A percentile compares a stretch with the other conserved stretches of the same genome.
Evolutionary conservation across 2,797 vertebrate species (phyloP).

Genomic region (Lacerta agilis): DNA sequence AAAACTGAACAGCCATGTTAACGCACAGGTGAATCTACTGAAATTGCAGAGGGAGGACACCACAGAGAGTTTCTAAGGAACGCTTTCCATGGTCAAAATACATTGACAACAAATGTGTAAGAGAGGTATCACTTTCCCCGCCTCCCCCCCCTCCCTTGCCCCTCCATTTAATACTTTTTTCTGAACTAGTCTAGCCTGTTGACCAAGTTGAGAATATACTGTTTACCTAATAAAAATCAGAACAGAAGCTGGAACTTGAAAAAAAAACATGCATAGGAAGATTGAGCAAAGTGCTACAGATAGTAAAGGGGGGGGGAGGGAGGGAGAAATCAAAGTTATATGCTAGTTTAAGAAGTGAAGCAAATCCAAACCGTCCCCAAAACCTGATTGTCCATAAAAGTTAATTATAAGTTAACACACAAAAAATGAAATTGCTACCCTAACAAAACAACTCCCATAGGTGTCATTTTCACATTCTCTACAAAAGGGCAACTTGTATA

Average conservation of each 20-base stretch:
- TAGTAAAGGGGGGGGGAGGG: background rate
- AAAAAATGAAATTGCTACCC: constrained; percentile 31
- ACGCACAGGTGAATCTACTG: background rate
- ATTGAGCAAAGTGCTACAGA: constrained; percentile 8
- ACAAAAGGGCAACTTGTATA: constrained; percentile 2
- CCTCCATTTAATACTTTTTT: constrained; percentile 55
- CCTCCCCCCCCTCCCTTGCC: background rate
- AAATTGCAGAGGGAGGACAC: background rate
- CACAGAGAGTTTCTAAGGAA: constrained; percentile 12
- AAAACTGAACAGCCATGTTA: background rate
- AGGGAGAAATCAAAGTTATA: background rate
- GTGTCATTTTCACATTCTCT: background rate
- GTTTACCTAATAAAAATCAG: constrained; percentile 65
- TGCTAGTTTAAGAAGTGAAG: constrained; percentile 2
- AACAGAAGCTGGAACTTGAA: constrained; percentile 52
- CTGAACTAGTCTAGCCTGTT: constrained; percentile 56
- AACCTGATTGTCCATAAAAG: constrained; percentile 11
- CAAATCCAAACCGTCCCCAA: constrained; percentile 5
- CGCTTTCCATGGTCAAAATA: constrained; percentile 37
- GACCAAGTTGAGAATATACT: constrained; percentile 59
- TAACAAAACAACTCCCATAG: constrained; percentile 33
- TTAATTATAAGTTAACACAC: constrained; percentile 26
- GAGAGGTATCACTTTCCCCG: constrained; percentile 43
- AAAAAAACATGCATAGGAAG: constrained; percentile 37
- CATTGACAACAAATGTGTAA: constrained; percentile 44